Conservation (phyloP, 2,113 vertebrate species). For the Dromas ardeola region DNA sequence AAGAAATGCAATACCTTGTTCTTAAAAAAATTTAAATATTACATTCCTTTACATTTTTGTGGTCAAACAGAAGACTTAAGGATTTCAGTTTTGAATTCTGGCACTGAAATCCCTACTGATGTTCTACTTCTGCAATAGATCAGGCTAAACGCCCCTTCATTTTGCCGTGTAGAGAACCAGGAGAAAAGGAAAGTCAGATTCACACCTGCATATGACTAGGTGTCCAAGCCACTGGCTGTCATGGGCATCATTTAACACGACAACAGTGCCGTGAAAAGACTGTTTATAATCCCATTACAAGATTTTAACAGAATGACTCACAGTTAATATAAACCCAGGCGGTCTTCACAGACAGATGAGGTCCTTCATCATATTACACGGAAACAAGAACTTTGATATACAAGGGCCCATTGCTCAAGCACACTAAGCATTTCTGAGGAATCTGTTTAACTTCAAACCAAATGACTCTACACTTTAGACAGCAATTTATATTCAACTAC, state of each 20-base stretch:
- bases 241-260: neutral
- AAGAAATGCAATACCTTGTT: neutral
- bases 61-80: neutral
- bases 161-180: neutral
- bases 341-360: neutral
- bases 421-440: neutral
- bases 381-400: neutral
- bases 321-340: neutral
- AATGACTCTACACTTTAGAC: neutral
- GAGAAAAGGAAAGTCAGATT: neutral
- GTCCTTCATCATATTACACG: neutral
- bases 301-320: neutral
- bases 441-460: slow-evolving; percentile 8
- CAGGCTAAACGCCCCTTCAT: neutral
- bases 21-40: neutral
- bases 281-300: slow-evolving; percentile 12
- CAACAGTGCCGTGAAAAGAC: neutral
- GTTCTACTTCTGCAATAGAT: neutral
- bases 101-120: neutral
- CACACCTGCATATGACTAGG: neutral
- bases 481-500: neutral
- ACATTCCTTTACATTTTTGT: neutral
- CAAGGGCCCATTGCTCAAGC: neutral
- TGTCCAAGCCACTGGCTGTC: neutral
- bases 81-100: neutral